phyloP scores from a whole-genome alignment of 2,888 invertebrate genomes.

The Chymomyza procnemis region DNA sequence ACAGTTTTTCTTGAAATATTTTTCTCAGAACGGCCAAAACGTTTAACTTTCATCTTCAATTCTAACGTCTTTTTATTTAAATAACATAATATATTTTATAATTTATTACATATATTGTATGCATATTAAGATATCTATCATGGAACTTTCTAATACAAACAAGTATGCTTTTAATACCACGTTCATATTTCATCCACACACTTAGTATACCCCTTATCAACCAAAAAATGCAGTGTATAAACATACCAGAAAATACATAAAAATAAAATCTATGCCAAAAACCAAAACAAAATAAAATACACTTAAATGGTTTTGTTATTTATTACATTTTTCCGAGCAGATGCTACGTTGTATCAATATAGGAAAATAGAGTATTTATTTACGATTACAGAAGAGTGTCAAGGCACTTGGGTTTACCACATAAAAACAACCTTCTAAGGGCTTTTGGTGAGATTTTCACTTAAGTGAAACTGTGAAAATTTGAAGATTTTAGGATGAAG shows the following conservation, averaged over 20 bases:
- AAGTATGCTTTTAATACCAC: too few species aligned
- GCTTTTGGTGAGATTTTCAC: slow-evolving; percentile 30
- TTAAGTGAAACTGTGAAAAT: slow-evolving; percentile 30
- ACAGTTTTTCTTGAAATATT: too few species aligned
- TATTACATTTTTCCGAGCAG: slow-evolving; percentile 26
- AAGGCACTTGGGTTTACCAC: slow-evolving; percentile 45
- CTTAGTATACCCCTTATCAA: too few species aligned
- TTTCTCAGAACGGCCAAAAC: too few species aligned
- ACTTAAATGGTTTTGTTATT: slow-evolving; percentile 35
- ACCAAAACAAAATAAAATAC: slow-evolving; percentile 17
- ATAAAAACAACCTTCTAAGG: slow-evolving; percentile 35
- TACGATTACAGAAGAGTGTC: slow-evolving; percentile 41
- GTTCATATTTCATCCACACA: too few species aligned
- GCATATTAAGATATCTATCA: too few species aligned
- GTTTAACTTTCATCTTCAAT: too few species aligned
- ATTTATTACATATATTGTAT: too few species aligned
- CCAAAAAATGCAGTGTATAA: background rate
- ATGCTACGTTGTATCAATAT: slow-evolving; percentile 5
- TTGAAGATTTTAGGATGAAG: slow-evolving; percentile 5
- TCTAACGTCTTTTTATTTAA: too few species aligned
- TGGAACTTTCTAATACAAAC: too few species aligned
- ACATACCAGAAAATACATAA: background rate
- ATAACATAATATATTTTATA: too few species aligned
- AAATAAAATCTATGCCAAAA: slow-evolving; percentile 26
- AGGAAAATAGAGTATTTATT: slow-evolving; percentile 11